Percentiles rank a stretch among this genome's conserved stretches.
Evolutionary conservation across 2,797 vertebrate genomes (phyloP).

Genomic region (Urocyon cinereoargenteus): DNA sequence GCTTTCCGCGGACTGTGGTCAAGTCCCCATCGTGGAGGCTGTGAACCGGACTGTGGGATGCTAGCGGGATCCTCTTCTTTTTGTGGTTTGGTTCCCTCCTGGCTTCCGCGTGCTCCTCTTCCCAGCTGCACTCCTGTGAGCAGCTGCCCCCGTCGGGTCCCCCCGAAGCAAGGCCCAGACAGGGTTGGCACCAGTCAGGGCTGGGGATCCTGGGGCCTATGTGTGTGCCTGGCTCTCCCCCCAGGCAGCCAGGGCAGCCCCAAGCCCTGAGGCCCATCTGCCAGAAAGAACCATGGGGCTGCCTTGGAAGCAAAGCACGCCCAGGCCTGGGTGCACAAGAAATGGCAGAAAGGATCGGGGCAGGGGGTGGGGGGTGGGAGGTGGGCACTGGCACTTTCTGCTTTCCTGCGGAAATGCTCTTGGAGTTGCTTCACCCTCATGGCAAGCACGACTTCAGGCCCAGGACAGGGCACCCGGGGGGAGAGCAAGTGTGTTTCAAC

Average conservation of each 20-base stretch:
- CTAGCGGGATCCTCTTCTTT: neutral
- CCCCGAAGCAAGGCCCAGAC: neutral
- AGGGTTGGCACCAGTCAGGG: no score
- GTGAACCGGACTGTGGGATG: no score
- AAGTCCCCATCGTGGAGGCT: neutral
- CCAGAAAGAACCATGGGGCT: neutral
- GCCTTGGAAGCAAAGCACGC: neutral
- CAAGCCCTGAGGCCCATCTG: neutral
- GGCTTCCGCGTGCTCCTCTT: neutral
- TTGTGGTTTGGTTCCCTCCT: neutral
- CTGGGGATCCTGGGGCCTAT: no score
- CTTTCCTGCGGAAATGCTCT: neutral
- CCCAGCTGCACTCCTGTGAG: neutral
- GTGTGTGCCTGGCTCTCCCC: neutral
- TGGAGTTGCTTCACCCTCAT: neutral
- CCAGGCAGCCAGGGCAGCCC: neutral
- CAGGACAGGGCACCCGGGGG: neutral
- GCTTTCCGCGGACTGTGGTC: neutral
- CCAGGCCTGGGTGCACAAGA: no score
- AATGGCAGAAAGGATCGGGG: neutral
- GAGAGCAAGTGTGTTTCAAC: neutral
- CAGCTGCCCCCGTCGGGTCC: neutral
- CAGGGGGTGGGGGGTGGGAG: rapidly evolving
- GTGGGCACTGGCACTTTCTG: neutral
- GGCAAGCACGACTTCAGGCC: neutral